Conservation (phyloP, 2,113 vertebrate genomes). For the Morone chrysops region DNA sequence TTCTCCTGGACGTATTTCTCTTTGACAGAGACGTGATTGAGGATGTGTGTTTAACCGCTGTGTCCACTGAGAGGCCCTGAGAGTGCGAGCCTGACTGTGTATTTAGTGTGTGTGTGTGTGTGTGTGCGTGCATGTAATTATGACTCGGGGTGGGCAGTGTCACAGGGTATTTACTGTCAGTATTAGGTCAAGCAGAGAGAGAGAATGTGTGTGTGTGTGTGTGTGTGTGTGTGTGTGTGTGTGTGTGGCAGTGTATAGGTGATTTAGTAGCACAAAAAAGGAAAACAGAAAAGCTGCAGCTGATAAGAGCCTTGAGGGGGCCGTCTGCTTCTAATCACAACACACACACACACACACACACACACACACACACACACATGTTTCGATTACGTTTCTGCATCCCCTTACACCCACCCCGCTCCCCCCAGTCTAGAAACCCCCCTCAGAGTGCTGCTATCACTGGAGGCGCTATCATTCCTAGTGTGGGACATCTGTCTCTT, state of each 20-base stretch:
- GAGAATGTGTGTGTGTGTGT: conserved; percentile 28
- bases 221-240: conserved; percentile 15
- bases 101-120: conserved; percentile 57
- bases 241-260: conserved; percentile 34
- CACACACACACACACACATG: conserved; percentile 50
- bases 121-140: conserved; percentile 66
- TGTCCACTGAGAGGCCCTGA: conserved; percentile 79
- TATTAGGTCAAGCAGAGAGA: conserved; percentile 59
- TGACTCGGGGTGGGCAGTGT: conserved; percentile 58
- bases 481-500: conserved; percentile 81
- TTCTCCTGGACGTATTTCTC: conserved; percentile 70
- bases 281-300: conserved; percentile 71
- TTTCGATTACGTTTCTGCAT: conserved; percentile 61
- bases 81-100: conserved; percentile 66
- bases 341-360: conserved; percentile 56
- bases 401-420: conserved; percentile 54
- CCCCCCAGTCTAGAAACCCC: conserved; percentile 49
- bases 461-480: conserved; percentile 74
- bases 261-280: conserved; percentile 63
- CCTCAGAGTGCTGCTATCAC: conserved; percentile 73
- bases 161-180: conserved; percentile 66
- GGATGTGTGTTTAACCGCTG: conserved; percentile 84
- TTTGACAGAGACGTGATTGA: conserved; percentile 84
- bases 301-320: conserved; percentile 78
- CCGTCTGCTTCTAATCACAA: conserved; percentile 76